Base-by-base conservation (phyloP, 2,888 invertebrate species). In the Pimpla rufipes region DNA sequence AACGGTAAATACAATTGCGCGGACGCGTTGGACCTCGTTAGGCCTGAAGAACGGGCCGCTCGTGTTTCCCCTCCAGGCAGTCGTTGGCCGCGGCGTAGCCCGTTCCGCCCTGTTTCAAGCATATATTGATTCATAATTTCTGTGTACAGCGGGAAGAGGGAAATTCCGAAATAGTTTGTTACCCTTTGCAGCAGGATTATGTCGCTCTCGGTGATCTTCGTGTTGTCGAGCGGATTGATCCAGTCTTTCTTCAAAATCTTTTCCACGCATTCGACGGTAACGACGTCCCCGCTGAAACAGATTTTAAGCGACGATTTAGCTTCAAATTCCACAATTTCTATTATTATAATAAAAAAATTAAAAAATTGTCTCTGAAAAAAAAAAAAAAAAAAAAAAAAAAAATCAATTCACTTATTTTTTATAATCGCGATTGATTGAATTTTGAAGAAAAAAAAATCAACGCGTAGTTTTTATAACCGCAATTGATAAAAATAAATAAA, bases 241-340 rank as follows among this genome's bases (percentile, higher is more conserved):
- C 98, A 98, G 92, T 99, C 99, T 90, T 98, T 98, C 90, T 97
- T 98, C 74, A 99, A 98, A 16, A 99, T 95, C 92, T 98, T 99
- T 89, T 99, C 99, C 4, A 99, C 96, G 94, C 99, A 99, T 92
- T 99, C 99, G 96, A 98, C 95, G 0, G 99, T 99, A 1, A 99
- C 97, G 6, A 99, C 98, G 94, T 98, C 96, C 1, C 99, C 99
- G 0, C 99, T 99, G 91, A 18, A 62, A 40, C 7, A 37, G 13
- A 11, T 18, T 7, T 16, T 10, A 52, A 52, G n/a, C n/a, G n/a
- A 52, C 7, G 7, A 50, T 13, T 2, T 8, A 3, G n/a, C n/a
- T n/a, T n/a, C n/a, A n/a, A n/a, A n/a, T n/a, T n/a, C n/a, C n/a
- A n/a, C n/a, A n/a, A n/a, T n/a, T n/a, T n/a, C n/a, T n/a, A n/a